Percentiles rank a stretch among this genome's conserved stretches.
phyloP scores from a whole-genome alignment of 2,888 invertebrate genomes.

The Pammene fasciana region DNA sequence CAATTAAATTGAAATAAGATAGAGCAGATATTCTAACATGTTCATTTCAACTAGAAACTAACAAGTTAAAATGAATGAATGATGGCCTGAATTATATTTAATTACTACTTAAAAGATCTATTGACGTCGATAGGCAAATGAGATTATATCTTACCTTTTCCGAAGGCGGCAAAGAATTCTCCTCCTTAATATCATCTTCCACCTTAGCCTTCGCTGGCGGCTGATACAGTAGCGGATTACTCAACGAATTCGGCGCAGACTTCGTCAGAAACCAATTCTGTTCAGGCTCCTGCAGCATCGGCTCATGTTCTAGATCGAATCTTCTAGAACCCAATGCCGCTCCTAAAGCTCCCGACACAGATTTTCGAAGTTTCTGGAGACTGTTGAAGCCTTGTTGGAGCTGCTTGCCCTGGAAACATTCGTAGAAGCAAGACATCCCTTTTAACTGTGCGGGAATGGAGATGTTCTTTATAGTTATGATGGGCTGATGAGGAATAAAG shows the following conservation, averaged over 20 bases:
- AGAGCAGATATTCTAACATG: too few species aligned
- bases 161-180: slow-evolving; percentile 61
- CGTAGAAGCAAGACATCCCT: slow-evolving; percentile 81
- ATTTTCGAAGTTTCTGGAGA: slow-evolving; percentile 87
- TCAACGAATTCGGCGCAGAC: slow-evolving; percentile 90
- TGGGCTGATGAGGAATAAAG: slow-evolving; percentile 76
- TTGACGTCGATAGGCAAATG: too few species aligned
- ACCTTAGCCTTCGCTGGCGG: slow-evolving; percentile 63
- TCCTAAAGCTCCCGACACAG: slow-evolving; percentile 85
- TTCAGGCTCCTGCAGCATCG: slow-evolving; percentile 76
- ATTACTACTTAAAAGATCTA: too few species aligned
- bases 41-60: too few species aligned
- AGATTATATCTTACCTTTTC: slow-evolving; percentile 63
- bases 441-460: slow-evolving; percentile 74
- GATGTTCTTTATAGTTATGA: slow-evolving; percentile 44
- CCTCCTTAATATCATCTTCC: slow-evolving; percentile 70
- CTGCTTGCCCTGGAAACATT: slow-evolving; percentile 81
- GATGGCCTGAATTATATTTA: too few species aligned
- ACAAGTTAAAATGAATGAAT: too few species aligned
- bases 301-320: slow-evolving; percentile 79
- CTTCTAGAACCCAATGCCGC: slow-evolving; percentile 79
- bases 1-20: too few species aligned
- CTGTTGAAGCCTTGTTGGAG: slow-evolving; percentile 85
- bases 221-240: slow-evolving; percentile 81
- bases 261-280: slow-evolving; percentile 92